Evolutionary conservation across 1,140 invertebrate genomes (phyloP).

Genomic region (Rhynchophorus ferrugineus): DNA sequence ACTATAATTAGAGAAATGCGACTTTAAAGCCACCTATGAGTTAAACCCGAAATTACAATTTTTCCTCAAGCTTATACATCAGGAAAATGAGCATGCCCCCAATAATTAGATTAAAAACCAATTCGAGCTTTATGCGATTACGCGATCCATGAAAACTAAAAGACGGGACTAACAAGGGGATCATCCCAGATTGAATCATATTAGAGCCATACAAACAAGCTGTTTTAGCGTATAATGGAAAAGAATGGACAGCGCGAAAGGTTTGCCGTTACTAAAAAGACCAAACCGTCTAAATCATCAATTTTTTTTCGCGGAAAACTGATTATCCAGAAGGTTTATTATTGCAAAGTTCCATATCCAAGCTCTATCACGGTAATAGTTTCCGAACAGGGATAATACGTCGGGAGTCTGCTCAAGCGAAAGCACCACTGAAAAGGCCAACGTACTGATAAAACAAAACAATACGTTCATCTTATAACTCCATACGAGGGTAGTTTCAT

Average conservation of each 20-base stretch:
- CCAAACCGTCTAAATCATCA: slow-evolving; percentile 8
- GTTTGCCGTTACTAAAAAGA: slow-evolving; percentile 1
- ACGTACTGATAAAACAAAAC: slow-evolving; percentile 17
- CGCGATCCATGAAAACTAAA: not conserved
- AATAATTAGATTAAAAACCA: not conserved
- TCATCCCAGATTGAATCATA: not conserved
- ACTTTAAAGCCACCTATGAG: too few species aligned
- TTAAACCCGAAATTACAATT: too few species aligned
- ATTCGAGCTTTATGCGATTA: not conserved
- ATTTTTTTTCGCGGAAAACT: slow-evolving; percentile 12
- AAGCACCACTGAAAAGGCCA: slow-evolving; percentile 7
- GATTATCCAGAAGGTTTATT: slow-evolving; percentile 14
- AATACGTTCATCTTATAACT: slow-evolving; percentile 13
- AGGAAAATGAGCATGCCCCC: too few species aligned
- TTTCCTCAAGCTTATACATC: too few species aligned
- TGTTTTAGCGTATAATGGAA: not conserved
- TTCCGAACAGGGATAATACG: slow-evolving; percentile 15
- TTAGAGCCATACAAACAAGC: not conserved
- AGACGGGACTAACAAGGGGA: not conserved
- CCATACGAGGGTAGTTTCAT: too few species aligned
- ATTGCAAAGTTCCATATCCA: slow-evolving; percentile 16
- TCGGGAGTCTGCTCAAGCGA: slow-evolving; percentile 13
- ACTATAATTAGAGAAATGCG: too few species aligned
- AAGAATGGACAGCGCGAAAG: not conserved
- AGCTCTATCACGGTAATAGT: slow-evolving; percentile 18